Evolutionary conservation across 2,888 invertebrate species (phyloP).

Genomic region (Synergus japonicus): DNA sequence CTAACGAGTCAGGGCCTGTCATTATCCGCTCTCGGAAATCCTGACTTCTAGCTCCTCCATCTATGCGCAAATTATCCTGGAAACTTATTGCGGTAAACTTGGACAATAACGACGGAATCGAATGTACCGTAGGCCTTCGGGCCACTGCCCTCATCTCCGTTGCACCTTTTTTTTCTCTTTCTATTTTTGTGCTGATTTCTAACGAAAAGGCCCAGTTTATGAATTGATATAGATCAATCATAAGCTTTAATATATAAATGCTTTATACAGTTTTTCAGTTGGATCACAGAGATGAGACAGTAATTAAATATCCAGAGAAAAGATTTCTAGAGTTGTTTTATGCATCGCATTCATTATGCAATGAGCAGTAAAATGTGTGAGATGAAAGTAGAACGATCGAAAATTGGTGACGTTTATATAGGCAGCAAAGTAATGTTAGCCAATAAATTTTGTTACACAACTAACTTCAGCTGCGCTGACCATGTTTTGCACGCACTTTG

Average conservation of each 20-base stretch:
- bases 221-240: not conserved
- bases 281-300: too few species aligned
- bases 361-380: too few species aligned
- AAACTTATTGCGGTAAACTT: slow-evolving; percentile 73
- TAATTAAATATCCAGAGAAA: too few species aligned
- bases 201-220: not conserved
- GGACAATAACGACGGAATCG: slow-evolving; percentile 72
- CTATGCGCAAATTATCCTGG: slow-evolving; percentile 70
- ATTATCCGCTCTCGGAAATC: slow-evolving; percentile 71
- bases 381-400: too few species aligned
- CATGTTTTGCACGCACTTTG: too few species aligned
- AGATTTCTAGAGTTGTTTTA: too few species aligned
- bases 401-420: too few species aligned
- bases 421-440: too few species aligned
- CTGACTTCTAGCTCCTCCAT: slow-evolving; percentile 60
- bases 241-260: not conserved
- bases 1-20: slow-evolving; percentile 74
- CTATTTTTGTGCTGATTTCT: not conserved
- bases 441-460: too few species aligned
- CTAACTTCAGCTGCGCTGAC: too few species aligned
- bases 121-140: slow-evolving; percentile 59
- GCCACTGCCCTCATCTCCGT: slow-evolving; percentile 47
- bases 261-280: too few species aligned
- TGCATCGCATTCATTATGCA: too few species aligned
- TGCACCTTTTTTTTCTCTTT: slow-evolving; percentile 1